Evolutionary conservation across 2,797 vertebrate genomes (phyloP).

Genomic region (Staurois parvus): DNA sequence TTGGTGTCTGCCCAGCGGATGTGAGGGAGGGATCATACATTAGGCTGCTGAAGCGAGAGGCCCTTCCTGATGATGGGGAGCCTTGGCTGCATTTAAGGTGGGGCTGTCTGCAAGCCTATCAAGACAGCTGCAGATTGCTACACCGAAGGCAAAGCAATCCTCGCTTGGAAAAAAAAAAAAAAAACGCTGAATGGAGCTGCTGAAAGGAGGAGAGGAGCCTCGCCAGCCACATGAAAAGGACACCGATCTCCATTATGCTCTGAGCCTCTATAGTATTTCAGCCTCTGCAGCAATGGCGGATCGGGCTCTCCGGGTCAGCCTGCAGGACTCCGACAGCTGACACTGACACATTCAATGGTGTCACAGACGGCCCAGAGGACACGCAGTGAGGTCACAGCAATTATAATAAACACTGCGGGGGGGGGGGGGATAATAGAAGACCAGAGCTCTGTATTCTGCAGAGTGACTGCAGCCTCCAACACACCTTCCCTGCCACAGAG

Average conservation of each 20-base stretch:
- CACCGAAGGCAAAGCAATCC: not conserved
- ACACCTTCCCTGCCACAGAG: too few relatives aligned
- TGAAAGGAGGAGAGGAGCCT: not conserved
- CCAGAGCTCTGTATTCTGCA: too few relatives aligned
- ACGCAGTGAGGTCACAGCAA: too few relatives aligned
- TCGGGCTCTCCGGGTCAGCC: too few relatives aligned
- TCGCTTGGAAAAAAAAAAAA: not conserved
- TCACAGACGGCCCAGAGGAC: too few relatives aligned
- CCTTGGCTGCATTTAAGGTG: slow-evolving; percentile 38
- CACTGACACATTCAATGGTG: too few relatives aligned
- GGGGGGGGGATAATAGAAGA: too few relatives aligned
- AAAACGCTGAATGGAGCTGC: too few relatives aligned
- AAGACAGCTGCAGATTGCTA: slow-evolving; percentile 25
- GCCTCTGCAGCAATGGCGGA: slow-evolving; percentile 23
- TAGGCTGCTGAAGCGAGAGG: not conserved
- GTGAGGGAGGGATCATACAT: slow-evolving; percentile 1
- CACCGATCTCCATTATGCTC: not conserved
- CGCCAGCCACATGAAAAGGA: not conserved
- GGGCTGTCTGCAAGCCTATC: slow-evolving; percentile 20
- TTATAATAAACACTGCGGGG: too few relatives aligned
- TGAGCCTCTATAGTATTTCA: not conserved
- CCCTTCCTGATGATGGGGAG: not conserved
- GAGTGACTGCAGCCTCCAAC: too few relatives aligned
- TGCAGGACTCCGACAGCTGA: too few relatives aligned
- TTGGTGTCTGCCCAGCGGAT: not conserved